Base-by-base conservation (phyloP, 2,888 invertebrate genomes). In the Hecatera dysodea region DNA sequence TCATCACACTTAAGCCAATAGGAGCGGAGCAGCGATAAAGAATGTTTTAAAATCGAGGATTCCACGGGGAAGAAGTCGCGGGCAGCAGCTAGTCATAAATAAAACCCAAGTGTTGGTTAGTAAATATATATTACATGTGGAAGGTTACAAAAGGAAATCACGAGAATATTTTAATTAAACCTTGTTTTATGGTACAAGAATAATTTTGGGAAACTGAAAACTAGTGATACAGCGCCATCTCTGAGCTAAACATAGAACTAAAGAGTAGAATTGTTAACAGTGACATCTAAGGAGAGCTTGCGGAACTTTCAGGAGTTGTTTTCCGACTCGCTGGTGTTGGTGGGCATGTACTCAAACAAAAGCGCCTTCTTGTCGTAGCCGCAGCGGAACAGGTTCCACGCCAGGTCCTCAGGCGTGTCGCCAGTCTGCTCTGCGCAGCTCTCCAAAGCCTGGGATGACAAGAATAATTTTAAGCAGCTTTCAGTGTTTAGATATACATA, bases 321-420 rank as follows among this genome's bases (percentile, higher is more conserved):
- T 52, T 89, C 87, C 12, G 81, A 55, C 39, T 86, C 86, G 24
- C 62, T 63, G 8, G 72, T 78, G 56, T 73, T 84, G 4, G 88
- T 80, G 3, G 94, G 93, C 93, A 93, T 92, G 87, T 92, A 92
- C 57, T 93, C 91, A 84, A 94, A 93, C 24, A 94, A 90, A 0
- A 92, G 86, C 0, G 94, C 91, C 83, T 95, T 95, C 81, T 91
- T 92, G 72, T 94, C 92, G 86, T 91, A 93, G 2, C 94, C 94
- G 82, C 96, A 96, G 22, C 93, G 91, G 89, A 96, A 95, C 48
- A 96, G 85, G 80, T 92, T 93, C 95, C 96, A 95, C 0, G 96
- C 95, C 27, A 91, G 83, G 62, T 95, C 94, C 63, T 94, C 94
- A 0, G 95, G 95, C 0, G 89, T 88, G 56, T 92, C 92, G 0